Base-by-base conservation (phyloP, 2,888 invertebrate species). In the Conistra vaccinii region DNA sequence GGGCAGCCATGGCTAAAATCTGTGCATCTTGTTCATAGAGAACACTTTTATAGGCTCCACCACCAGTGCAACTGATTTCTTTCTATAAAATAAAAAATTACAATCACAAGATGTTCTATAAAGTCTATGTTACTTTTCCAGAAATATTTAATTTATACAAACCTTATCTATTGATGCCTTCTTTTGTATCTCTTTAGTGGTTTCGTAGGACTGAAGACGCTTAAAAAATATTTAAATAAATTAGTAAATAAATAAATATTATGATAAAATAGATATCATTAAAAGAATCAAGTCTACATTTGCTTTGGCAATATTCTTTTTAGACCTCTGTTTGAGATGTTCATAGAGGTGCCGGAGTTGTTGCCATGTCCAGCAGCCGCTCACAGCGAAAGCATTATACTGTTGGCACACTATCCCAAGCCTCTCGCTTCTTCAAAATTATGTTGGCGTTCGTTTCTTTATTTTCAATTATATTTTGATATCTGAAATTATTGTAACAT, bases 121-220 rank as follows among this genome's bases (percentile, higher is more conserved):
- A n/a, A n/a, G 12, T 42, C 61, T 48, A 5, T 45, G 45, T n/a
- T 10, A 55, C 55, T 23, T 42, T 9, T 62, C 39, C 17, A 42
- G 14, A 62, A 42, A 42, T 62, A 62, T 14, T n/a, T 29, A 63
- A 42, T 63, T 26, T 39, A 45, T 26, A 63, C 29, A 48, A 63
- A 63, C 63, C 63, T 63, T 45, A 63, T 63, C 63, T 62, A 62
- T 42, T 62, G 26, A 29, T 63, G 63, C 29, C 29, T 45, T 63
- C 63, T 63, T 63, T 63, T 45, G 20, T 20, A 63, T 9, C 45
- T 48, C 42, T 42, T 20, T 29, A 63, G 63, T 63, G 39, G n/a
- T 62, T 6, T 62, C 42, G 6, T 62, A 62, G 17, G 17, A 62
- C 39, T 62, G 26, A 9, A 42, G n/a, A 17, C 62, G 42, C 58